Evolutionary conservation across 1,140 invertebrate genomes (phyloP).

Genomic region (Gonatopus flavifemur): DNA sequence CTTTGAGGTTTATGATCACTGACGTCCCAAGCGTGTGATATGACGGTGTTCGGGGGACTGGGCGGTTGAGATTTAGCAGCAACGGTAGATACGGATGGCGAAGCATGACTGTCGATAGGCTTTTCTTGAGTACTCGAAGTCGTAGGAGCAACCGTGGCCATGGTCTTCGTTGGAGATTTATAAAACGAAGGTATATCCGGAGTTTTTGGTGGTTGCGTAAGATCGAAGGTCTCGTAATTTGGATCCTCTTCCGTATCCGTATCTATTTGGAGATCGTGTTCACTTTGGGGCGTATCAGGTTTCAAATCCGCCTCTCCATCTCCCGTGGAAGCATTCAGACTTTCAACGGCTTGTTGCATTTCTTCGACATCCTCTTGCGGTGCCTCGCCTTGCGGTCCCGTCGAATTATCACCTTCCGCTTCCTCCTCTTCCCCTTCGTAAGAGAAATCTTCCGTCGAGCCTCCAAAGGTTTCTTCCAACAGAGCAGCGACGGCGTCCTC

Average conservation of each 20-base stretch:
- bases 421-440: conserved; percentile 56
- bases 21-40: conserved; percentile 50
- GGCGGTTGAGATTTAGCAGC: conserved; percentile 28
- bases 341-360: conserved; percentile 76
- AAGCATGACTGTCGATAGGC: conserved; percentile 36
- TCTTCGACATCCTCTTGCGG: conserved; percentile 74
- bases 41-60: conserved; percentile 39
- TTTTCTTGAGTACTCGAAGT: conserved; percentile 35
- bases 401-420: conserved; percentile 46
- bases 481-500: conserved; percentile 88
- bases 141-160: conserved; percentile 19
- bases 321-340: conserved; percentile 64
- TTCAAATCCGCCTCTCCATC: conserved; percentile 71
- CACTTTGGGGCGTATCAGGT: conserved; percentile 81
- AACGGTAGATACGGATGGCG: conserved; percentile 10
- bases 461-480: conserved; percentile 79
- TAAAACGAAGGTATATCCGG: conserved; percentile 55
- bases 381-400: conserved; percentile 54
- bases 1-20: conserved; percentile 39
- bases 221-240: conserved; percentile 60
- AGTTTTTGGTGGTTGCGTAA: conserved; percentile 53
- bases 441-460: conserved; percentile 60
- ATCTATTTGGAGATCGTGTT: conserved; percentile 82
- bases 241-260: conserved; percentile 78
- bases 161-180: conserved; percentile 47